These are phyloP conservation scores for Hyla sarda DNA, from an alignment of 2,113 vertebrate genomes.

Conservation along the genomic window DNA sequence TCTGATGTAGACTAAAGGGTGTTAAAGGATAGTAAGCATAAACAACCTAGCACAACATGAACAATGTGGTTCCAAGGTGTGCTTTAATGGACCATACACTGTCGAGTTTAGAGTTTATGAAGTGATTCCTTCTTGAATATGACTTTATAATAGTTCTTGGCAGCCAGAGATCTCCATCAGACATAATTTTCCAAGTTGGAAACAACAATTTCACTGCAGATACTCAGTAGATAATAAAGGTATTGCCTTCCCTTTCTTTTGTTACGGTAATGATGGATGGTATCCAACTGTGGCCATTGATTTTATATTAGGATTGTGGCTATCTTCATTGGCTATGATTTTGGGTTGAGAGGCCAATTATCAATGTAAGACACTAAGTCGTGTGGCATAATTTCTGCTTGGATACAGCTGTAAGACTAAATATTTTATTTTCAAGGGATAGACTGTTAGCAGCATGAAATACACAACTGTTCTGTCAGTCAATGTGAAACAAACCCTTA, in stretches of 20 bases:
- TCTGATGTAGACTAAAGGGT: no score
- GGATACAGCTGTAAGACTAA: constrained; percentile 34
- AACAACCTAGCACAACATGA: no score
- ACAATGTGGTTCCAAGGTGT: no score
- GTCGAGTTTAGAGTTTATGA: neutral
- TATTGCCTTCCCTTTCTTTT: neutral
- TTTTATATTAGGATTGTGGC: constrained; percentile 1
- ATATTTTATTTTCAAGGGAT: constrained; percentile 42
- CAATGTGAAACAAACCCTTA: constrained; percentile 43
- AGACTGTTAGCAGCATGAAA: constrained; percentile 32
- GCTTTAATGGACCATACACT: no score
- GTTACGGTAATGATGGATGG: neutral
- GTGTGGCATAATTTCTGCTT: neutral
- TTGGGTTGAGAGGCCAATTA: neutral
- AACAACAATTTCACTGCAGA: neutral
- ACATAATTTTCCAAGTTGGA: neutral
- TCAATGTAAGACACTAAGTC: neutral
- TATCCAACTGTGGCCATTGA: neutral
- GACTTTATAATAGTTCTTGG: neutral
- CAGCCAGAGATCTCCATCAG: neutral
- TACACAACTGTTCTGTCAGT: constrained; percentile 47
- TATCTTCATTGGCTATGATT: constrained; percentile 1
- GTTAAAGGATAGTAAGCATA: no score
- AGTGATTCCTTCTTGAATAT: neutral
- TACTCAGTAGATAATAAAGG: neutral